A percentile compares a stretch with the other conserved stretches of the same genome.
These are phyloP conservation scores for Terrapene triunguis DNA, from an alignment of 2,113 vertebrate species.

Conservation along the genomic window DNA sequence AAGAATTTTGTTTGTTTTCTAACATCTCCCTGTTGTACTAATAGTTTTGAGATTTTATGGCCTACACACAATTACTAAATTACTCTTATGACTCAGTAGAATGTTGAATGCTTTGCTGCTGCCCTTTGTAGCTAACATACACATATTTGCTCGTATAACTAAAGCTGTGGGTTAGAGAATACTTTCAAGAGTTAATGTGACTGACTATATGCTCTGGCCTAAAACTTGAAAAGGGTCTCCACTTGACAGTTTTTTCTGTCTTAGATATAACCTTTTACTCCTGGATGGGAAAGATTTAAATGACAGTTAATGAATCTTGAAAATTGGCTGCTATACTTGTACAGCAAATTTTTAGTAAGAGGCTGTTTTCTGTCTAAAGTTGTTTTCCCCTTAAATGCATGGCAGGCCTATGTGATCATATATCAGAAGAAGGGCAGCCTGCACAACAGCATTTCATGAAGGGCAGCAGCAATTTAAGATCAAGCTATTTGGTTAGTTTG, in stretches of 20 bases:
- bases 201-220: background rate
- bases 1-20: background rate
- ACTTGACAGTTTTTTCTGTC: background rate
- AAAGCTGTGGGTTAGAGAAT: background rate
- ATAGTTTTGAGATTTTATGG: background rate
- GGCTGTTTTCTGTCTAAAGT: background rate
- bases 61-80: background rate
- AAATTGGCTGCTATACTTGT: background rate
- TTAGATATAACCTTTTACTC: background rate
- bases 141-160: background rate
- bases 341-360: background rate
- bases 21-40: background rate
- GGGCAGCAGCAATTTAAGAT: background rate
- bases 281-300: background rate
- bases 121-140: background rate
- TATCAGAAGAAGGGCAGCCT: background rate
- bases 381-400: background rate
- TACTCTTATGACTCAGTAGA: background rate
- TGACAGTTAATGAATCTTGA: background rate
- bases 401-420: background rate
- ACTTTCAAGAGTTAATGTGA: background rate
- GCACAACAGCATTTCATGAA: background rate
- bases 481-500: background rate
- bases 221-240: background rate
- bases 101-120: background rate